Base-by-base conservation (phyloP, 2,888 invertebrate species). In the Chorisops tibialis region DNA sequence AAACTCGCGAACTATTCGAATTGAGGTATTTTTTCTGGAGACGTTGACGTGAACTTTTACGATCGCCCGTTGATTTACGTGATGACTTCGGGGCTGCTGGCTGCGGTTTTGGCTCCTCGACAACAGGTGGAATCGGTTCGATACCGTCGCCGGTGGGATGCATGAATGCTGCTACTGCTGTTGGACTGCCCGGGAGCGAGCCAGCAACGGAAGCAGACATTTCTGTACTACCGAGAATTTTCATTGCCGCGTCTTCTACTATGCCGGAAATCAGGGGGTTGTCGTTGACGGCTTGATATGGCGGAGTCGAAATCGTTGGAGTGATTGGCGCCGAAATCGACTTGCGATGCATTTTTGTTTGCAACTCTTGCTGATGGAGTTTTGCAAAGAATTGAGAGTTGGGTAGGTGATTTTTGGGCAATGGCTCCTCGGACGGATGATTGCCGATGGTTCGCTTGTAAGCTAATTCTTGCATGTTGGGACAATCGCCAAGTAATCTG, bases 391-490 rank as follows among this genome's bases (percentile, higher is more conserved):
- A 73, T 68, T 79, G 72, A 64, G 76, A 74, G 68, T 78, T 78
- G 21, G 78, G 74, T 60, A 78, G 75, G 68, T 77, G 78, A 63
- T 78, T 78, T 62, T 75, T 79, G 0, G 77, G 76, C 2, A 70
- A 64, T 0, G 72, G 68, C 43, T 75, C 75, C 7, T 68, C 68
- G 12, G 82, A 73, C n/a, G 80, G 79, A 68, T 83, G 83, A 18
- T 45, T 22, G 0, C 85, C 85, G 12, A 85, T 83, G 0, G 89
- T 87, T 67, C 93, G 82, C 1, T 92, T 91, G 67, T 89, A 89
- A 0, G 93, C 93, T 64, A 93, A 77, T 74, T 93, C 93, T 18
- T 90, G 84, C 61, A 93, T 93, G 76, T 93, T 93, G 1, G 93
- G 92, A 0, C 92, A 91, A 0, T 84, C 84, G 3, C 91, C 91